Base-by-base conservation (phyloP, 2,888 invertebrate genomes). In the Bombylius discolor region DNA sequence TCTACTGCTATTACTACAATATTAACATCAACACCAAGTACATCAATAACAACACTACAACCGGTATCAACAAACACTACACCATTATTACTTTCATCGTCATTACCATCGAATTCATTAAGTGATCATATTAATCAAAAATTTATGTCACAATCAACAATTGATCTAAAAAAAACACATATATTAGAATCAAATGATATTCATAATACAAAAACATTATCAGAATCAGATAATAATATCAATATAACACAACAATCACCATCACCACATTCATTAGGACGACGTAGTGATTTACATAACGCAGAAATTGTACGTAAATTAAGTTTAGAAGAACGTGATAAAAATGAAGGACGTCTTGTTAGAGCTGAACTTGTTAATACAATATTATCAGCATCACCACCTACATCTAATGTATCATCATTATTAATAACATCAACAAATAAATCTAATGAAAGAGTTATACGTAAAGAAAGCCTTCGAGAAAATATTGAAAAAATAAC, bases 401-500 rank as follows among this genome's bases (percentile, higher is more conserved):
- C 54, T 53, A 42, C 13, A 23, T 8, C 46, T 14, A 11, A 39
- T 39, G 23, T 3, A 3, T 23, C 23, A 23, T 23, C 23, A 23
- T 23, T 23, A 23, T 23, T 23, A 23, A 23, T 23, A 23, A 23
- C 44, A 39, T 9, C 14, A 57, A 33, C 31, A 51, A 51, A 32
- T 55, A 60, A 45, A 49, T 60, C 54, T 52, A 66, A 60, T 58
- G 65, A 60, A 58, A 68, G 48, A 31, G 62, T 72, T 36, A 65
- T 71, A 23, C 69, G 71, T 62, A 59, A 58, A 31, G 74, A 73
- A 46, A 74, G 74, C 6, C 60, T 73, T 52, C 66, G 74, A 23
- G 74, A 73, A 52, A 73, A 73, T 54, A 73, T 73, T 55, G 73
- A 73, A 59, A 73, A 73, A 60, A 73, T 74, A 44, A 74, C 74